These are phyloP conservation scores for Holothuria glaberrima DNA, from an alignment of 35 echinoderm and acorn worm genomes.

Conservation along the genomic window DNA sequence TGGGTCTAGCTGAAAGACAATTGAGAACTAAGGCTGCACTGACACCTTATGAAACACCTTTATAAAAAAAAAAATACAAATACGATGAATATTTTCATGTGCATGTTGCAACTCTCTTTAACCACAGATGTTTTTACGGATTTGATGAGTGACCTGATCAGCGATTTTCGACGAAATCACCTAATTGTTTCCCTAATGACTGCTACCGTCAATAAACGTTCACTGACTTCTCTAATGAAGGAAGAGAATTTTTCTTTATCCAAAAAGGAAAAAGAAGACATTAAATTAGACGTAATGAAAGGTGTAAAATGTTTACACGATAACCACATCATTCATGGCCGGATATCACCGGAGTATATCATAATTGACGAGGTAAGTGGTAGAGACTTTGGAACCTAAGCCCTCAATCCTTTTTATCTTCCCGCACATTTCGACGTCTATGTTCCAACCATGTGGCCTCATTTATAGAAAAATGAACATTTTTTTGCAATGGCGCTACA, in stretches of 20 bases:
- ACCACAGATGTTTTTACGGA: neutral
- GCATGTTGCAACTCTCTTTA: neutral
- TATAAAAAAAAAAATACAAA: no score
- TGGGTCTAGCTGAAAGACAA: no score
- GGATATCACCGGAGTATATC: neutral
- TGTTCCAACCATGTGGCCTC: no score
- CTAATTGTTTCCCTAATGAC: neutral
- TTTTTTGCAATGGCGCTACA: no score
- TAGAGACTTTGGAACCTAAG: no score
- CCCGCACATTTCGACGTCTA: no score
- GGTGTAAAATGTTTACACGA: constrained; percentile 4
- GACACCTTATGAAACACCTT: no score
- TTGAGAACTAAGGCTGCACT: no score
- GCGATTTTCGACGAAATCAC: neutral
- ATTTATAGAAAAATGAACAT: no score
- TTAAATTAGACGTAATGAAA: neutral
- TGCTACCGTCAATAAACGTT: neutral
- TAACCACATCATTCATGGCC: neutral
- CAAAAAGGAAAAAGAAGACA: neutral
- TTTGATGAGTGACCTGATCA: neutral
- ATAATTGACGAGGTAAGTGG: constrained; percentile 20
- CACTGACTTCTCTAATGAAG: neutral
- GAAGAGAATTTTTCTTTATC: neutral
- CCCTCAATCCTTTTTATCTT: no score
- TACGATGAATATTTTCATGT: neutral